Conservation (phyloP, 37 sponge, comb jelly and placozoan species). For the Agelas oroides region DNA sequence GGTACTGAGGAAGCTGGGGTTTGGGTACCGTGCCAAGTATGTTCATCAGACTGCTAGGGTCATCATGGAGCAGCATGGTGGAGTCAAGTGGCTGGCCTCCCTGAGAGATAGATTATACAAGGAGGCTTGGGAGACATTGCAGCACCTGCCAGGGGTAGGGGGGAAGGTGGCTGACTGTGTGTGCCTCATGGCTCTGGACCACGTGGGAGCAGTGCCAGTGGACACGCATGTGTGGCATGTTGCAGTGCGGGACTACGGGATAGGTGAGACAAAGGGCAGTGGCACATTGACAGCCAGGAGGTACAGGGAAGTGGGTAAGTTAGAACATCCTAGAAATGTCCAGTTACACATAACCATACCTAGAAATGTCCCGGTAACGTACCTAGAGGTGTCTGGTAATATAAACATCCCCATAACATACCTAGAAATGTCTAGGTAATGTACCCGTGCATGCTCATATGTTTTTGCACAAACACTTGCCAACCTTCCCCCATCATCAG, state of each 20-base stretch:
- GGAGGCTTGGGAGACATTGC: constrained; percentile 68
- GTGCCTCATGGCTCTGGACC: constrained; percentile 91
- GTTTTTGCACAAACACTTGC: neutral
- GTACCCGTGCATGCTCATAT: too few relatives aligned
- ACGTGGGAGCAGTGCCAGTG: constrained; percentile 90
- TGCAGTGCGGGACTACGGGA: constrained; percentile 74
- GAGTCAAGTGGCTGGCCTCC: constrained; percentile 28
- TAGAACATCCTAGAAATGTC: neutral
- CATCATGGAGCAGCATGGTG: constrained; percentile 29
- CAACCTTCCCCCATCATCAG: constrained; percentile 11
- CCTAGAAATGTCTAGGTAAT: too few relatives aligned
- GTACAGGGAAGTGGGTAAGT: too few relatives aligned
- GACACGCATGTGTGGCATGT: constrained; percentile 91
- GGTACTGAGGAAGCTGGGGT: constrained; percentile 75
- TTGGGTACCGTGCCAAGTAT: constrained; percentile 95
- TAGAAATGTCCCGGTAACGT: too few relatives aligned
- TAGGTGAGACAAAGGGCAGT: neutral
- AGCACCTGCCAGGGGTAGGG: constrained; percentile 85
- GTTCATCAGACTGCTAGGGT: constrained; percentile 57
- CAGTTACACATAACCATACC: neutral
- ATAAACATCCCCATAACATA: too few relatives aligned
- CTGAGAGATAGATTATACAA: constrained; percentile 5
- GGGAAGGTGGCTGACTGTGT: constrained; percentile 95
- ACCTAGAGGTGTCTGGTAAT: too few relatives aligned
- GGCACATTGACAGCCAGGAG: too few relatives aligned